phyloP scores from a whole-genome alignment of 2,113 vertebrate species.

The Toxostoma redivivum region DNA sequence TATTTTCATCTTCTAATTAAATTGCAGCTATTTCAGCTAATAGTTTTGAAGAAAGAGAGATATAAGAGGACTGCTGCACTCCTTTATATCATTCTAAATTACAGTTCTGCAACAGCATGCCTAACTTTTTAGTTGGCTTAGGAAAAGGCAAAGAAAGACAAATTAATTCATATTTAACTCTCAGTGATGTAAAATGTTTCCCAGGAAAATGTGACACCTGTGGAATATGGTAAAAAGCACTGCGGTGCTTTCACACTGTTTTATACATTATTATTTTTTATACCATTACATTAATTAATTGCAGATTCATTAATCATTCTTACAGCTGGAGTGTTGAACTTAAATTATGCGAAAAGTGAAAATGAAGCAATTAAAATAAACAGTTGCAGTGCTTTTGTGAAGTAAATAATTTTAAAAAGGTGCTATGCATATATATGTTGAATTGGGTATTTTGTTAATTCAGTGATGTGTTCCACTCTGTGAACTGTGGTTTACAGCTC shows the following conservation, averaged over 20 bases:
- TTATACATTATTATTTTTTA: conserved; percentile 32
- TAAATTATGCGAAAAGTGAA: conserved; percentile 55
- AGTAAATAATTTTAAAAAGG: conserved; percentile 51
- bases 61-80: neutral
- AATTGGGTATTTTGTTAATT: conserved; percentile 9
- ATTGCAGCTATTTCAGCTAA: neutral
- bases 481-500: neutral
- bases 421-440: conserved; percentile 12
- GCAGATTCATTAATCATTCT: conserved; percentile 66
- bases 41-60: neutral
- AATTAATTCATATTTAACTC: conserved; percentile 44
- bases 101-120: neutral
- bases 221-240: neutral
- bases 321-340: conserved; percentile 62
- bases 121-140: neutral
- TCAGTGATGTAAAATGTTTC: conserved; percentile 31
- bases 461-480: neutral
- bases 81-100: neutral
- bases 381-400: conserved; percentile 47
- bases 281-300: conserved; percentile 37
- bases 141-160: neutral
- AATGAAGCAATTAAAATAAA: conserved; percentile 67
- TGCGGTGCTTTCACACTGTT: conserved; percentile 9
- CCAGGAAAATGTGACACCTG: neutral
- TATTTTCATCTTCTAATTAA: neutral